Conservation (phyloP, 2,113 vertebrate species). For the Galeopterus variegatus region DNA sequence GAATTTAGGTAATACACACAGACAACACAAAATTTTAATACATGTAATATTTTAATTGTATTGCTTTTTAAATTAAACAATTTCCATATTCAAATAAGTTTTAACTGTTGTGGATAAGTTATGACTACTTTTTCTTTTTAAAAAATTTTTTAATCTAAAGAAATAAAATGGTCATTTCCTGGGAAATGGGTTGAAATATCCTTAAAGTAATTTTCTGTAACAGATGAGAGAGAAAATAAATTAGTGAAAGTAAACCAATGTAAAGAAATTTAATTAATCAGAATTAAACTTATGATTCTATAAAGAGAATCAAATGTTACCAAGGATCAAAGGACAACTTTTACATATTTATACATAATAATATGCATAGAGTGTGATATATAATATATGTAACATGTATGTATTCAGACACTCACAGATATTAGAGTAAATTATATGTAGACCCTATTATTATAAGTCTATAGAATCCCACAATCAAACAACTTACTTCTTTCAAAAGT, state of each 20-base stretch:
- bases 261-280: background rate
- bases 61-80: background rate
- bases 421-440: background rate
- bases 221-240: background rate
- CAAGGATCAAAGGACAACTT: background rate
- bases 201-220: slow-evolving; percentile 80
- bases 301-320: background rate
- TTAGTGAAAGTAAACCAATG: slow-evolving; percentile 44
- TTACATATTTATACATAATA: background rate
- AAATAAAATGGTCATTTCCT: slow-evolving; percentile 74
- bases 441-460: background rate
- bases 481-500: background rate
- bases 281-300: background rate
- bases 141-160: slow-evolving; percentile 23
- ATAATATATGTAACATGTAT: background rate
- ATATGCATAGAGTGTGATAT: background rate
- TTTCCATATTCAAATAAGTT: background rate
- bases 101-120: background rate
- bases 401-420: background rate
- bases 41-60: background rate
- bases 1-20: slow-evolving; percentile 37
- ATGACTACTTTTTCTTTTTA: background rate
- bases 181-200: slow-evolving; percentile 79
- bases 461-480: background rate
- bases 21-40: background rate